Percentiles rank a stretch among this genome's conserved stretches.
Conservation (phyloP, 2,797 vertebrate genomes). For the Mallotus villosus region DNA sequence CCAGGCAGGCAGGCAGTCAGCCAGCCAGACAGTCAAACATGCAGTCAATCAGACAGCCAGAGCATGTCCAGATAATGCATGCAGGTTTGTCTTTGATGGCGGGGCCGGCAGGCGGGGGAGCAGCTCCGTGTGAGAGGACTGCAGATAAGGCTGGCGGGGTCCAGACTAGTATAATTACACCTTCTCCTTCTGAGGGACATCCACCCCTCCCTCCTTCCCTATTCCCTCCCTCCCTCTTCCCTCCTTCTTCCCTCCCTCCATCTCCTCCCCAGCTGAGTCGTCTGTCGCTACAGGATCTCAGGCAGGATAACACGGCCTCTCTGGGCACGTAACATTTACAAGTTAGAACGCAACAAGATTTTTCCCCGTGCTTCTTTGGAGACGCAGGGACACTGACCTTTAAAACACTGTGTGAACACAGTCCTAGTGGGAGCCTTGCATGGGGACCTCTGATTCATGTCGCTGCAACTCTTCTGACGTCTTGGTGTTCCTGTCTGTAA, state of each 20-base stretch:
- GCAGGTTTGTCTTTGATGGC: slow-evolving; percentile 66
- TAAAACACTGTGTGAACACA: too few species aligned
- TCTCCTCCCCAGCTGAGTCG: not conserved
- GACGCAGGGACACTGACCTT: not conserved
- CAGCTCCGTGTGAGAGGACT: slow-evolving; percentile 51
- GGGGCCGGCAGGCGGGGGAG: slow-evolving; percentile 23
- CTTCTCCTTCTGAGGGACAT: slow-evolving; percentile 17
- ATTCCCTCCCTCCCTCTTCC: not conserved
- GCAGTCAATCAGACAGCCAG: not conserved
- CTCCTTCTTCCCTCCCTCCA: not conserved
- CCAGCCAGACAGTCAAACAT: not conserved
- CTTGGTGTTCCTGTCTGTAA: not conserved
- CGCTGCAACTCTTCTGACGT: not conserved
- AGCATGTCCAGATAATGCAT: slow-evolving; percentile 57
- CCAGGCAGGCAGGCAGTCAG: not conserved
- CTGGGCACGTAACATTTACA: not conserved
- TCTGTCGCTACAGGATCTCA: not conserved
- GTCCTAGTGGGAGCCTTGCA: too few species aligned
- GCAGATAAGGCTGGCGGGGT: slow-evolving; percentile 48
- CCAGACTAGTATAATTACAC: slow-evolving; percentile 45
- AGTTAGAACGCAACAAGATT: not conserved
- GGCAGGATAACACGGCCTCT: not conserved
- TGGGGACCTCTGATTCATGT: too few species aligned
- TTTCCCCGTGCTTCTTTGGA: not conserved
- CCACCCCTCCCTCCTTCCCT: not conserved